Evolutionary conservation across 2,113 vertebrate species (phyloP).

Genomic region (Hemibagrus wyckioides): DNA sequence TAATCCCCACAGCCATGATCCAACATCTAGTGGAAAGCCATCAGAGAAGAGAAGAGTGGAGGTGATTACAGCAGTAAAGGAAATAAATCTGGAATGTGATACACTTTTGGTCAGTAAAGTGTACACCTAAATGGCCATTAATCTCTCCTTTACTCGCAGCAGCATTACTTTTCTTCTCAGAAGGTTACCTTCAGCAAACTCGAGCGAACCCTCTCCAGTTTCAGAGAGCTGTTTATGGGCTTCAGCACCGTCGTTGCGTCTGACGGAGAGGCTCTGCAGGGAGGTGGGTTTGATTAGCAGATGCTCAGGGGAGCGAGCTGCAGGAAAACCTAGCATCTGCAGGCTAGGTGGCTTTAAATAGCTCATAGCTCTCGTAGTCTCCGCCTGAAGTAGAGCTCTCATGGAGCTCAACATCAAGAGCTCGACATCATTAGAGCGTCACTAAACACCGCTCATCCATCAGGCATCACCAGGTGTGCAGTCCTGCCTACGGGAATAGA

Average conservation of each 20-base stretch:
- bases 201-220: neutral
- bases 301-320: constrained; percentile 50
- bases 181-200: constrained; percentile 7
- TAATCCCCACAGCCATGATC: neutral
- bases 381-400: neutral
- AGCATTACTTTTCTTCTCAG: neutral
- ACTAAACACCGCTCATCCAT: constrained; percentile 37
- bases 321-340: constrained; percentile 2
- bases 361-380: neutral
- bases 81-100: neutral
- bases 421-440: neutral
- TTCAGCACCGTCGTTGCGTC: constrained; percentile 44
- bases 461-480: constrained; percentile 55
- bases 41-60: neutral
- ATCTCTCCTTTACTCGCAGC: neutral
- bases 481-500: constrained; percentile 51
- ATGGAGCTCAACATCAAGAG: constrained; percentile 5
- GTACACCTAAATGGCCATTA: neutral
- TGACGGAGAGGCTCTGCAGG: constrained; percentile 42
- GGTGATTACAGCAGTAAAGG: neutral
- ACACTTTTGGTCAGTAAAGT: neutral
- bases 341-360: constrained; percentile 44
- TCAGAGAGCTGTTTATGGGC: constrained; percentile 1
- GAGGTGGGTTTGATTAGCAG: constrained; percentile 57
- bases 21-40: neutral